Evolutionary conservation across 2,797 vertebrate species (phyloP), one percentile per base, ranked within the genome.

Genomic region (Falco concolor): DNA sequence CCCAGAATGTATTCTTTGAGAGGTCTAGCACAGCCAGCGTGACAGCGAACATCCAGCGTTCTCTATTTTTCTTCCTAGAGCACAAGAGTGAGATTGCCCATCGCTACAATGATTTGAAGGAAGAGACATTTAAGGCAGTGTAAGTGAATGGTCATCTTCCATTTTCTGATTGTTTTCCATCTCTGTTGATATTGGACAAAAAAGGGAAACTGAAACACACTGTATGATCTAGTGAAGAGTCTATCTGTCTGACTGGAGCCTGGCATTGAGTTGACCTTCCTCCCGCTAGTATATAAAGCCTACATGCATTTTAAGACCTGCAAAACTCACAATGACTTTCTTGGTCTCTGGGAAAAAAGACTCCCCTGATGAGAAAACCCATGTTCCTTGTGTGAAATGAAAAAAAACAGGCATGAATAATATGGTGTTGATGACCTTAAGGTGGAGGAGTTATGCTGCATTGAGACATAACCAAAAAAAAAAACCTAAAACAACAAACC

Each of bases 51-150:
- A 20, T 81, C 69, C 69, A 49, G 3, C 12, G 4, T 36, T 72
- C 22, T 54, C 69, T 63, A 25, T 6, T 87, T 90, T 79, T 12
- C 67, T 49, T 70, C 32, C 81, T 32, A 96, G 96, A 92, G 2
- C 81, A 97, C 94, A 96, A 97, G 92, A 97, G 95, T 14, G 93
- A 95, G 0, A 96, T 97, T 23, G 96, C 92, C 72, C 96, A 78
- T 45, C 96, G 93, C 70, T 97, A 68, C 96, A 63, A 90, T 1
- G 94, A 96, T 54, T 34, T 97, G 92, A 89, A 95, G 36, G 95
- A 95, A 47, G 95, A 96, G 50, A 80, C 74, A 3, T 97, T 97
- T 44, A 96, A 94, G 67, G 94, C 56, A 34, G 90, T 78, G 96
- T 97, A 96, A 97, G 96, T 95, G 22, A 72, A 75, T 0, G 0